Evolutionary conservation across 2,888 invertebrate genomes (phyloP).

Genomic region (Caenorhabditis uteleia): DNA sequence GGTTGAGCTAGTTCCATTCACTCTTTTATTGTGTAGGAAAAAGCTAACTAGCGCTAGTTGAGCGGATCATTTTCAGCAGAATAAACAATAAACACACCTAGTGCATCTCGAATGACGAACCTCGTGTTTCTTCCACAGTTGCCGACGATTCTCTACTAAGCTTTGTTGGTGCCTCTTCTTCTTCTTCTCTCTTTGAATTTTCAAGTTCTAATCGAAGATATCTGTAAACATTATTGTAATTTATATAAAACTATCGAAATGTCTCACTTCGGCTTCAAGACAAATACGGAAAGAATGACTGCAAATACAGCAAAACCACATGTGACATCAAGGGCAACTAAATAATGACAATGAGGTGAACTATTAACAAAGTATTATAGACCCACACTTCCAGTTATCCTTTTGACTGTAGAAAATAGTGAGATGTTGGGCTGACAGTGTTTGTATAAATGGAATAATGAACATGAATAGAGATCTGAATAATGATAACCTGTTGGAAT

Average conservation of each 20-base stretch:
- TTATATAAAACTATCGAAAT: not conserved
- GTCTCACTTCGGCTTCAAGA: constrained; percentile 40
- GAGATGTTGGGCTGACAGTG: no score
- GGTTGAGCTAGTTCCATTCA: no score
- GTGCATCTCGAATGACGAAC: no score
- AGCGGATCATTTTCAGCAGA: no score
- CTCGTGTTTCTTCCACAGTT: no score
- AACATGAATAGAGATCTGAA: constrained; percentile 39
- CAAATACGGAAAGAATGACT: constrained; percentile 30
- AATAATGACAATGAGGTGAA: constrained; percentile 5
- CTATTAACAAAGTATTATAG: not conserved
- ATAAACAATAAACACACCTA: no score
- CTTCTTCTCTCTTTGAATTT: constrained; percentile 5
- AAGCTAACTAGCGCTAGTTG: no score
- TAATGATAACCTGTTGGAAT: not conserved
- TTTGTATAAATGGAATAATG: constrained; percentile 29
- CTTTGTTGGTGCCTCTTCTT: not conserved
- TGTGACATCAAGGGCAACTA: constrained; percentile 52
- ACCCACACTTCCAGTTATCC: constrained; percentile 36
- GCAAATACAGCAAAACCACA: constrained; percentile 27
- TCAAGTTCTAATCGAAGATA: constrained; percentile 36
- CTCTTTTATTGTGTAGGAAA: no score
- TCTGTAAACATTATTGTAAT: constrained; percentile 3
- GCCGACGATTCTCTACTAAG: constrained; percentile 5
- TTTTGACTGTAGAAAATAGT: no score